Percentiles rank a stretch among this genome's conserved stretches.
Conservation (phyloP, 2,797 vertebrate genomes). For the Picus viridis region DNA sequence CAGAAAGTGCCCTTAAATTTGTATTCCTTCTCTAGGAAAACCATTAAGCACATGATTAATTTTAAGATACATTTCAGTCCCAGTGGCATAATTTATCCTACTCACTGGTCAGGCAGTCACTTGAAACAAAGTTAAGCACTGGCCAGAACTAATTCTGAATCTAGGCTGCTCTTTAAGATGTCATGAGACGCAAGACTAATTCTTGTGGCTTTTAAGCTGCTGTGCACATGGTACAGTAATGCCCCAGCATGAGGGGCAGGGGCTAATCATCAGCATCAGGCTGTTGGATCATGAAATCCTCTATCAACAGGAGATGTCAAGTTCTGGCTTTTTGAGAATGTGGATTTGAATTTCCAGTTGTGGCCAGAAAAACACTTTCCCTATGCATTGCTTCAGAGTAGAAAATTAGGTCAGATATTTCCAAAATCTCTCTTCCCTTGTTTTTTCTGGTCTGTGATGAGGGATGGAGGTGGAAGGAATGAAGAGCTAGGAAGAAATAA, state of each 20-base stretch:
- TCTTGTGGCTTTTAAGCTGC: background rate
- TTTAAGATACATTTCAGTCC: slow-evolving; percentile 38
- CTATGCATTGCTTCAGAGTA: background rate
- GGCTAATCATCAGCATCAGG: background rate
- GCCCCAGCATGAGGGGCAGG: background rate
- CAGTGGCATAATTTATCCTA: slow-evolving; percentile 50
- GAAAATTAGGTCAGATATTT: background rate
- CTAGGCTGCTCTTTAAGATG: slow-evolving; percentile 7
- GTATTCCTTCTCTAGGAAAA: background rate
- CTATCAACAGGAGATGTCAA: background rate
- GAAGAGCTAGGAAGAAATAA: background rate
- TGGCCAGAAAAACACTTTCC: background rate
- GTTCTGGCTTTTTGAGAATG: background rate
- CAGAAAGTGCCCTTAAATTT: slow-evolving; percentile 13
- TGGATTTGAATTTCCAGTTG: background rate
- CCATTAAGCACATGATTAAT: slow-evolving; percentile 39
- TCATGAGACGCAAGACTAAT: background rate
- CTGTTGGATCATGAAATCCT: background rate
- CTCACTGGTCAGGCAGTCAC: slow-evolving; percentile 9
- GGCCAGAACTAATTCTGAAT: slow-evolving; percentile 29
- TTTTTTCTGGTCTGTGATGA: background rate
- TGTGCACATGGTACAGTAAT: accelerated
- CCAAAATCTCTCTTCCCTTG: background rate
- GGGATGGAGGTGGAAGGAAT: background rate
- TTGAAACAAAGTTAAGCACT: slow-evolving; percentile 35